A percentile compares a stretch with the other conserved stretches of the same genome.
These are phyloP conservation scores for Thelaira solivaga DNA, from an alignment of 2,888 invertebrate species.

Conservation along the genomic window DNA sequence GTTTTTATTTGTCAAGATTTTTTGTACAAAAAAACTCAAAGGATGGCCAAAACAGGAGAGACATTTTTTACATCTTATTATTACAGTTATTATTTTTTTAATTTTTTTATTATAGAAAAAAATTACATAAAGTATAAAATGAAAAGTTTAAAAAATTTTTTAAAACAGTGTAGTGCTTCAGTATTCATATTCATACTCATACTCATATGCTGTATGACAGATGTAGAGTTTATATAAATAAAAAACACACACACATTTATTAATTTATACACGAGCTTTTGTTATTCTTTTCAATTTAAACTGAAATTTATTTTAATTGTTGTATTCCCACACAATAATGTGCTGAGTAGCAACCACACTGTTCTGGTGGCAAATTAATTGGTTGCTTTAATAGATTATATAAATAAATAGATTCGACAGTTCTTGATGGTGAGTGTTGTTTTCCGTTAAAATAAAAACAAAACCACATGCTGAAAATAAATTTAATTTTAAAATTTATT, in stretches of 20 bases:
- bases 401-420: slow-evolving; percentile 30
- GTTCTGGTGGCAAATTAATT: slow-evolving; percentile 31
- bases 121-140: too few species aligned
- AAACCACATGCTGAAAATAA: slow-evolving; percentile 49
- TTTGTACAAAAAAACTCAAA: too few species aligned
- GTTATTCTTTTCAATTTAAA: neutral
- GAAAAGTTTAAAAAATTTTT: too few species aligned
- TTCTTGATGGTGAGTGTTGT: slow-evolving; percentile 23
- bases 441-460: slow-evolving; percentile 16
- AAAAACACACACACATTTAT: neutral
- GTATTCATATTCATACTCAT: too few species aligned
- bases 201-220: too few species aligned
- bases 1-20: too few species aligned
- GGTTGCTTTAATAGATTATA: slow-evolving; percentile 38
- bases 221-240: too few species aligned
- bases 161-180: too few species aligned
- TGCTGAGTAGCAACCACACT: neutral
- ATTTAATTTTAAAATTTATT: slow-evolving; percentile 24
- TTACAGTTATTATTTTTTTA: too few species aligned
- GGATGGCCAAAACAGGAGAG: too few species aligned
- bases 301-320: slow-evolving; percentile 43
- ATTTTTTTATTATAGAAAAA: too few species aligned
- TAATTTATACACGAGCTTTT: slow-evolving; percentile 11
- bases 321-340: slow-evolving; percentile 28
- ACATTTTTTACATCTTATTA: too few species aligned